phyloP scores from a whole-genome alignment of 2,113 vertebrate species.

The Lycocorax pyrrhopterus region DNA sequence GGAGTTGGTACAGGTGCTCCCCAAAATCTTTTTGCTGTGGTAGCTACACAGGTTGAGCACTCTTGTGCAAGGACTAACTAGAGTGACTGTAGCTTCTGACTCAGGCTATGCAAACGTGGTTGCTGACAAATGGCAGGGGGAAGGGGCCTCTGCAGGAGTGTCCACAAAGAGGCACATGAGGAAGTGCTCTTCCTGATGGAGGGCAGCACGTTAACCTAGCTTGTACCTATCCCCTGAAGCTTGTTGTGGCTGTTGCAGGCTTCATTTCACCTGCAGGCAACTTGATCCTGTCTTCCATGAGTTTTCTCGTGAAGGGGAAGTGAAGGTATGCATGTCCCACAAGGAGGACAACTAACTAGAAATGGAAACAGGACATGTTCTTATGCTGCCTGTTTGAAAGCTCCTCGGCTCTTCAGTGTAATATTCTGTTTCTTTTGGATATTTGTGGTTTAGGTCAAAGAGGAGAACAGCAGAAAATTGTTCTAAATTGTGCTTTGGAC shows the following conservation, averaged over 20 bases:
- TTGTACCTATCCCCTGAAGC: neutral
- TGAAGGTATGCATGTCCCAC: neutral
- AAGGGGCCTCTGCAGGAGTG: neutral
- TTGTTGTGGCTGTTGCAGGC: neutral
- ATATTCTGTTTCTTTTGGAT: neutral
- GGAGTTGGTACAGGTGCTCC: neutral
- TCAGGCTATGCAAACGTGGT: neutral
- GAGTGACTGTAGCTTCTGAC: neutral
- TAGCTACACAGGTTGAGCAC: neutral
- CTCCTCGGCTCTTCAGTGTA: neutral
- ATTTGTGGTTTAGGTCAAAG: neutral
- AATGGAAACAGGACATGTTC: neutral
- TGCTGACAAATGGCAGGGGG: neutral
- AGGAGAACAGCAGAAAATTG: neutral
- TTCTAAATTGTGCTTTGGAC: neutral
- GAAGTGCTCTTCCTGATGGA: neutral
- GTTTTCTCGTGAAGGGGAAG: neutral
- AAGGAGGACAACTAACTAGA: neutral
- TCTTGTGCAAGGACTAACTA: neutral
- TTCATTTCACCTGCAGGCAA: neutral
- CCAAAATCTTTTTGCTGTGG: neutral
- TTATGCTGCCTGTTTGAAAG: neutral
- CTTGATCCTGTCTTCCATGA: neutral
- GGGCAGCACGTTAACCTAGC: neutral
- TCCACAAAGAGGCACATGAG: neutral